Percentiles rank a stretch among this genome's conserved stretches.
Evolutionary conservation across 2,797 vertebrate species (phyloP).

Genomic region (Myripristis jacobus): DNA sequence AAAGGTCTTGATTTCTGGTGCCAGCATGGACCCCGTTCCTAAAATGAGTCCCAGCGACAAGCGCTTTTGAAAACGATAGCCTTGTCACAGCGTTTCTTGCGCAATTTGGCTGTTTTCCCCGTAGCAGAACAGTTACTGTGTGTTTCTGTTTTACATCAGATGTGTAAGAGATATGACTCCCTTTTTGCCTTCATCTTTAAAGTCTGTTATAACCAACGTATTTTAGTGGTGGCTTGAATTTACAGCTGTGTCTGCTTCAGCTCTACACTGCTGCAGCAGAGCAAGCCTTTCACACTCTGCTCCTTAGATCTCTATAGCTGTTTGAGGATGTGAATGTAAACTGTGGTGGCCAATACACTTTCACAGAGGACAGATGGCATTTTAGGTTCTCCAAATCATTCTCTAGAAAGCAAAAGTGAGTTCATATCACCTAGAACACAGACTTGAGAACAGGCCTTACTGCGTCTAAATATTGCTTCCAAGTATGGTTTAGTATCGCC

Average conservation of each 20-base stretch:
- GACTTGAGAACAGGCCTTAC: too few relatives aligned
- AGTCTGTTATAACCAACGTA: slow-evolving; percentile 19
- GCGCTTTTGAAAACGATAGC: slow-evolving; percentile 18
- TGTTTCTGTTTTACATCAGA: slow-evolving; percentile 13
- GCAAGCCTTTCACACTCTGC: slow-evolving; percentile 10
- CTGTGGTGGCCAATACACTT: neutral
- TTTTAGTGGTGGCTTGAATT: slow-evolving; percentile 8
- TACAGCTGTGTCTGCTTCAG: slow-evolving; percentile 1
- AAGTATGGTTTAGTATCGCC: neutral
- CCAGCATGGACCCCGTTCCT: neutral
- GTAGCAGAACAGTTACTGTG: slow-evolving; percentile 14
- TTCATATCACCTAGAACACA: neutral
- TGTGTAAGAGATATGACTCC: slow-evolving; percentile 26
- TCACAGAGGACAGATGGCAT: neutral
- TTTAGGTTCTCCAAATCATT: neutral
- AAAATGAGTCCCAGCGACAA: slow-evolving; percentile 14
- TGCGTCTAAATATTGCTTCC: neutral
- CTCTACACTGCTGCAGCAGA: neutral
- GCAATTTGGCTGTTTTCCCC: slow-evolving; percentile 18
- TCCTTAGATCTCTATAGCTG: slow-evolving; percentile 21
- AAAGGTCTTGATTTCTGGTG: too few relatives aligned
- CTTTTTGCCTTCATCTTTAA: slow-evolving; percentile 16
- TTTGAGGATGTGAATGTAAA: slow-evolving; percentile 37
- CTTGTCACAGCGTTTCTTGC: neutral
- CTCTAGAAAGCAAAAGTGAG: slow-evolving; percentile 16